phyloP scores from a whole-genome alignment of 2,888 invertebrate genomes.

The Chirona hameri region DNA sequence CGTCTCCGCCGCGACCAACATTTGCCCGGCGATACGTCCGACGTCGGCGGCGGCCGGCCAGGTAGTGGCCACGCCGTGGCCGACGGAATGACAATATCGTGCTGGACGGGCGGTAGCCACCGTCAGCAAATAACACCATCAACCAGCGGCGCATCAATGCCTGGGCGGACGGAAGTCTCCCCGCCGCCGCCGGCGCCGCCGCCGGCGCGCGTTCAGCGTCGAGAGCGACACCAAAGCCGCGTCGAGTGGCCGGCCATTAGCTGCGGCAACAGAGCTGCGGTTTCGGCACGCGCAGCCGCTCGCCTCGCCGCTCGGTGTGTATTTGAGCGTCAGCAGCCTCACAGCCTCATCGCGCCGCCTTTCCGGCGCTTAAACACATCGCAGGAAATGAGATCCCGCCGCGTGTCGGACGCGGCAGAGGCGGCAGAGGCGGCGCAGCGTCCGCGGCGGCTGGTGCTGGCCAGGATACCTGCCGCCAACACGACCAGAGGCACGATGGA shows the following conservation, averaged over 20 bases:
- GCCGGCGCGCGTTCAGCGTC: background rate
- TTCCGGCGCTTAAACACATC: slow-evolving; percentile 24
- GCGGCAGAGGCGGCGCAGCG: background rate
- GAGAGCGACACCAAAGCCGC: background rate
- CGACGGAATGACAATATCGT: background rate
- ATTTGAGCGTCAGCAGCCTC: background rate
- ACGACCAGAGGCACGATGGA: background rate
- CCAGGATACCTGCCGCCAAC: background rate
- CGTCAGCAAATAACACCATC: background rate
- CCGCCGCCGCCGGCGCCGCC: background rate
- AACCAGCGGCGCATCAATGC: background rate
- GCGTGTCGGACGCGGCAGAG: background rate
- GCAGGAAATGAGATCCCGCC: slow-evolving; percentile 8
- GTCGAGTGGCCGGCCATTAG: background rate
- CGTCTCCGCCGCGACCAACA: background rate
- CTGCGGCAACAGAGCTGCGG: background rate
- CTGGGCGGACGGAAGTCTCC: too few relatives aligned
- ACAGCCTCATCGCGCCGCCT: background rate
- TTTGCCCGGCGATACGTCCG: background rate
- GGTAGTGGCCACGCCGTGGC: background rate
- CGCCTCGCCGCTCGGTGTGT: background rate
- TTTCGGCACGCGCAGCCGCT: background rate
- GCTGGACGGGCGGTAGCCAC: background rate
- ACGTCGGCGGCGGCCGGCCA: background rate
- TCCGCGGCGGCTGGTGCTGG: background rate